Evolutionary conservation across 2,113 vertebrate species (phyloP), one percentile per base, ranked within the genome.

Genomic region (Pogonocichla stellata): DNA sequence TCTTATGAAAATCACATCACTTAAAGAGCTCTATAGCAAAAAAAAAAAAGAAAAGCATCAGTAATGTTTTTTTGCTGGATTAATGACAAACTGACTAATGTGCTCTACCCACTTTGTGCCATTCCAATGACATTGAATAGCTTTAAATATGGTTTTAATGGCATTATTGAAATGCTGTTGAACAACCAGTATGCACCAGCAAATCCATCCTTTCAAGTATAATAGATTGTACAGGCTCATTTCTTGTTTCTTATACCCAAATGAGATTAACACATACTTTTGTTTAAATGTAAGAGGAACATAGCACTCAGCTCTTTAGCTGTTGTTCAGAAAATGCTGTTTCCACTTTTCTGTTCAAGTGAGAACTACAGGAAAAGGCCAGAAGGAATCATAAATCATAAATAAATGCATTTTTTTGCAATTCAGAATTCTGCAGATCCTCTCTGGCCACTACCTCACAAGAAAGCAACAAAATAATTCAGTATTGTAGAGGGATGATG

Each of bases 131-230:
- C 87, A 86, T 10, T 80, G 74, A 88, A 80, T 87, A 86, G 81
- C 67, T 93, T 94, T 95, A 96, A 94, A 92, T 86, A 95, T 71
- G 60, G 69, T 88, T 95, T 95, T 91, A 95, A 93, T 92, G 85
- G 40, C 79, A 86, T 86, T 94, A 83, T 88, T 93, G 60, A 90
- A 96, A 90, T 78, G 71, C 65, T 88, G 51, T 90, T 90, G 72
- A 88, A 85, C 64, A 92, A 83, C 75, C 43, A 83, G 67, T 78
- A 73, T 1, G 43, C 60, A 88, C 75, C 67, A 73, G 85, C 45
- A 94, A 96, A 88, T 80, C 85, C 16, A 0, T 80, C 51, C 75
- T 90, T 93, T 92, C 64, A 80, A 94, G 34, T 88, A 43, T 65
- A 94, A 70, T 80, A 72, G 29, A 75, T 87, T 87, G 71, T 54